Conservation (phyloP, 2,888 invertebrate species). For the Netelia virgata region DNA sequence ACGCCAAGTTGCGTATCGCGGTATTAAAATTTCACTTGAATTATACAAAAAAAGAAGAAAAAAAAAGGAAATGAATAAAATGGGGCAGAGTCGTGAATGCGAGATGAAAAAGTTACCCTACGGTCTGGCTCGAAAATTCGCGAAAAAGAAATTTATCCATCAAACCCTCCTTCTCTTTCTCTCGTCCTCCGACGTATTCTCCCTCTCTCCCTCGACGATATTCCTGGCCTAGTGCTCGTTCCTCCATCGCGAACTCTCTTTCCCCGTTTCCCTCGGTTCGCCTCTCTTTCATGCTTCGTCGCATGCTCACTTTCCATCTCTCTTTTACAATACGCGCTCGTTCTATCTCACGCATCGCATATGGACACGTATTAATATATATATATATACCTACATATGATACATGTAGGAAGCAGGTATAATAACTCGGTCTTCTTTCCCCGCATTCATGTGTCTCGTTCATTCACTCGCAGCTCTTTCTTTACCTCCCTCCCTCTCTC, state of each 20-base stretch:
- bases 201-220: slow-evolving; percentile 24
- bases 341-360: background rate
- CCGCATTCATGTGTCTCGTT: slow-evolving; percentile 44
- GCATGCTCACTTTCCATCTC: slow-evolving; percentile 2
- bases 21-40: no score
- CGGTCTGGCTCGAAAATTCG: background rate
- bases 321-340: slow-evolving; percentile 1
- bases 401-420: background rate
- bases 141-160: background rate
- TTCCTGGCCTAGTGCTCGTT: slow-evolving; percentile 29
- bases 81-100: no score
- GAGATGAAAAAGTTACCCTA: no score
- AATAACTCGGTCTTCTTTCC: slow-evolving; percentile 32
- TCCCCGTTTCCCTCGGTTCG: background rate
- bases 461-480: slow-evolving; percentile 30
- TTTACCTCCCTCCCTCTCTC: background rate
- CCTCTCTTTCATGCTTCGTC: background rate
- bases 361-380: background rate
- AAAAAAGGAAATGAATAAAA: background rate
- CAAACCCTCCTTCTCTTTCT: background rate
- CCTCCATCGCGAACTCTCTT: background rate
- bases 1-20: no score
- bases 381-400: background rate
- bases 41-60: background rate
- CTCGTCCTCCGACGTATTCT: background rate